Evolutionary conservation across 2,888 invertebrate species (phyloP).

Genomic region (Strigamia maritima): DNA sequence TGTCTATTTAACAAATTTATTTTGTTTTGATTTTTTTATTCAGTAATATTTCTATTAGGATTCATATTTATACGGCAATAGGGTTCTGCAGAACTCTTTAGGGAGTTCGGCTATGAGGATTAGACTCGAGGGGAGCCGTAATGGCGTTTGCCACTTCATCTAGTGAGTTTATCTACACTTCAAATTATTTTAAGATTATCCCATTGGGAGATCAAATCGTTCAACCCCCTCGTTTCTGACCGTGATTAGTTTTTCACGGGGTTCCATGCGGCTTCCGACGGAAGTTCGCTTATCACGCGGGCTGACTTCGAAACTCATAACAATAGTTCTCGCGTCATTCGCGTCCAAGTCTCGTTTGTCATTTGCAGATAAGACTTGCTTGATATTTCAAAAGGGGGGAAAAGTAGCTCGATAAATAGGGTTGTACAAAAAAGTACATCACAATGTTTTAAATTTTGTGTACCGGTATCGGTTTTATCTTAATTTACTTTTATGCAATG

Average conservation of each 20-base stretch:
- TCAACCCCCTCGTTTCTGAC: constrained; percentile 18
- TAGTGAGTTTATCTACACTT: constrained; percentile 19
- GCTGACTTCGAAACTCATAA: neutral
- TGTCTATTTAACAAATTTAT: no score
- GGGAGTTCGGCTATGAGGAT: neutral
- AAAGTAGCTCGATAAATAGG: no score
- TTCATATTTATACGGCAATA: neutral
- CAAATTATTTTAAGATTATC: constrained; percentile 22
- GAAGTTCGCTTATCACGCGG: neutral
- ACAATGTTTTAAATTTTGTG: no score
- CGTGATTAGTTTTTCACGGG: constrained; percentile 7
- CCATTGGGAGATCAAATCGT: neutral
- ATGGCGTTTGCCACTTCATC: constrained; percentile 26
- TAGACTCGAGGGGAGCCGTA: neutral
- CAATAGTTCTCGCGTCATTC: constrained; percentile 8
- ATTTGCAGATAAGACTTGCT: neutral
- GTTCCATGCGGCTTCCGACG: constrained; percentile 3
- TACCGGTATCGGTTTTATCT: no score
- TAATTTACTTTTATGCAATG: no score
- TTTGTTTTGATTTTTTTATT: no score
- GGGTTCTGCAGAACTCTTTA: neutral
- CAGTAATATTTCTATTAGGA: neutral
- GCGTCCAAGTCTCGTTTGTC: neutral
- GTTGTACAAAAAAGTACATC: no score
- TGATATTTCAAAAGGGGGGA: neutral